Evolutionary conservation across 1,140 invertebrate genomes (phyloP).

Genomic region (Brachionus koreanus): DNA sequence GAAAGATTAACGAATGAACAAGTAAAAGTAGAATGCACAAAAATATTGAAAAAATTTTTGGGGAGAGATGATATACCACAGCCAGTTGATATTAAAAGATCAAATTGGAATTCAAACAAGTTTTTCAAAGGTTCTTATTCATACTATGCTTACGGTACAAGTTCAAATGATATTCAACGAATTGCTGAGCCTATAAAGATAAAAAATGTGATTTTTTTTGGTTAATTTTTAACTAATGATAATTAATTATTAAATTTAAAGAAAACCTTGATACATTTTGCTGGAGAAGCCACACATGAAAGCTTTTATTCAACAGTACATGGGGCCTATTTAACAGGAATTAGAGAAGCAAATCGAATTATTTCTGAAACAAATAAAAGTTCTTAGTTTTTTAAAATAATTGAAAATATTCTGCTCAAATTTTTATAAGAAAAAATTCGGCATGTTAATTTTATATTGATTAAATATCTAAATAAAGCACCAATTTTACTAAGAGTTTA

Average conservation of each 20-base stretch:
- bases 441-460: too few relatives aligned
- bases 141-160: conserved; percentile 42
- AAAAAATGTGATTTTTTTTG: background rate
- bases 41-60: background rate
- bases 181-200: background rate
- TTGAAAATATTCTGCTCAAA: too few relatives aligned
- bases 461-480: background rate
- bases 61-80: conserved; percentile 22
- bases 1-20: background rate
- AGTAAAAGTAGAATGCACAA: background rate
- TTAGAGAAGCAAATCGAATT: conserved; percentile 70
- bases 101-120: conserved; percentile 34
- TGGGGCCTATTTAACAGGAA: conserved; percentile 81
- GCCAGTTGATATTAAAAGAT: background rate
- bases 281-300: conserved; percentile 89
- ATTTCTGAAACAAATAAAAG: conserved; percentile 45
- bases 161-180: background rate
- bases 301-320: conserved; percentile 90
- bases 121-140: conserved; percentile 22
- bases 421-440: too few relatives aligned
- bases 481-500: background rate
- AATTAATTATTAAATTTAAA: background rate
- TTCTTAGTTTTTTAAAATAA: background rate
- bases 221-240: background rate
- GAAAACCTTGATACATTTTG: conserved; percentile 75